Conservation (phyloP, 2,797 vertebrate genomes). For the Gouania willdenowi region DNA sequence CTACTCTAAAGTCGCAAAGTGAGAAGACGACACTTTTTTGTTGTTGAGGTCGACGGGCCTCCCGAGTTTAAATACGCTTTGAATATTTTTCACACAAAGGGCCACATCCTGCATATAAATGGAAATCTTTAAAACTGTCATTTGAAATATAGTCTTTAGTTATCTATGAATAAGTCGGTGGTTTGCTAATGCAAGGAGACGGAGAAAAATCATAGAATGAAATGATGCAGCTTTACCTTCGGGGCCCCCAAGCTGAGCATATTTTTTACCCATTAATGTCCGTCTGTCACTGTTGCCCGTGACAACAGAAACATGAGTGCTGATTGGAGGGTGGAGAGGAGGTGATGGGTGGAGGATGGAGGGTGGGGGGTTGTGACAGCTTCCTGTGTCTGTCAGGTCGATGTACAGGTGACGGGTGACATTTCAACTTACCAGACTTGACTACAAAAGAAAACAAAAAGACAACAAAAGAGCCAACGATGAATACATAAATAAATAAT, state of each 20-base stretch:
- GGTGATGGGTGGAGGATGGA: conserved; percentile 88
- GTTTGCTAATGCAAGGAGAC: conserved; percentile 49
- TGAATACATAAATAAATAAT: conserved; percentile 79
- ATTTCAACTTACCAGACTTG: conserved; percentile 99
- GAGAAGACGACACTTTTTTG: conserved; percentile 11
- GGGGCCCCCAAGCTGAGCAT: conserved; percentile 54
- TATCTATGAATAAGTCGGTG: conserved; percentile 33
- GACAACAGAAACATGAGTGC: conserved; percentile 89
- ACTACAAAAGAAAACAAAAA: conserved; percentile 91
- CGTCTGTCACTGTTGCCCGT: conserved; percentile 85
- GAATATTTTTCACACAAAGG: too few relatives aligned
- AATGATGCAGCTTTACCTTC: conserved; percentile 77
- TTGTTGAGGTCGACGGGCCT: conserved; percentile 9
- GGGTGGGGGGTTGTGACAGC: conserved; percentile 84
- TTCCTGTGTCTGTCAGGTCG: conserved; percentile 89
- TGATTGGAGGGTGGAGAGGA: conserved; percentile 90
- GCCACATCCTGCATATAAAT: too few relatives aligned
- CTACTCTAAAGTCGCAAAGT: conserved; percentile 19
- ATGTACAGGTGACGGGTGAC: conserved; percentile 95
- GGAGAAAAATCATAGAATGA: conserved; percentile 58
- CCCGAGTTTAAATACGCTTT: too few relatives aligned
- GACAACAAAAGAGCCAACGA: conserved; percentile 74
- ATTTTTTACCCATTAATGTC: conserved; percentile 86
- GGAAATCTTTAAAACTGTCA: conserved; percentile 45
- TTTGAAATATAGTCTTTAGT: conserved; percentile 43